These are phyloP conservation scores for Felis chaus DNA, from an alignment of 2,113 vertebrate species.

Conservation along the genomic window DNA sequence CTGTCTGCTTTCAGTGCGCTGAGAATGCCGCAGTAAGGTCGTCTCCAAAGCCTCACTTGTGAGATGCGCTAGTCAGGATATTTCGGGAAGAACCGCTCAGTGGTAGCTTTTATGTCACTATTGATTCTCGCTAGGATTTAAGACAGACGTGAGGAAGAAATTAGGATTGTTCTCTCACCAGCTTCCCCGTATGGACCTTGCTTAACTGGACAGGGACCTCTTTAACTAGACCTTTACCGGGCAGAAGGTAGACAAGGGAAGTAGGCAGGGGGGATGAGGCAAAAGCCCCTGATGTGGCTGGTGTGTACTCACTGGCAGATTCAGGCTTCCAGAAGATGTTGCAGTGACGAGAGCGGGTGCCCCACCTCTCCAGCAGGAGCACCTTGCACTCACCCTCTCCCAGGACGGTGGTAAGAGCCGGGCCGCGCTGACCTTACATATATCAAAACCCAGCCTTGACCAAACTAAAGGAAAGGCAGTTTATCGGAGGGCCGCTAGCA, in stretches of 20 bases:
- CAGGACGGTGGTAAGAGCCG: neutral
- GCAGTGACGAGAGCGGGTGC: neutral
- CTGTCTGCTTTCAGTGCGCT: neutral
- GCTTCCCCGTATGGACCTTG: neutral
- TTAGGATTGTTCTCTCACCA: neutral
- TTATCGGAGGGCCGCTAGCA: neutral
- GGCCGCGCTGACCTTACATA: neutral
- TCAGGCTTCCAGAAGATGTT: neutral
- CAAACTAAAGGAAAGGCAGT: neutral
- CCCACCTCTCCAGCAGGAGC: neutral
- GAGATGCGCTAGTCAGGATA: neutral
- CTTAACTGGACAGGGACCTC: neutral
- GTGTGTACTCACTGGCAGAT: neutral
- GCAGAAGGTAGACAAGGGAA: neutral
- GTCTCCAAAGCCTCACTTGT: neutral
- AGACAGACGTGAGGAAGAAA: neutral
- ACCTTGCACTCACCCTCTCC: neutral
- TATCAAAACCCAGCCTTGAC: neutral
- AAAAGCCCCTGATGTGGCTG: neutral
- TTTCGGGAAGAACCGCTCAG: neutral
- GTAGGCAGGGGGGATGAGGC: neutral
- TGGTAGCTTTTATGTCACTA: neutral
- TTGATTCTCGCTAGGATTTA: neutral
- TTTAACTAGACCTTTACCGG: neutral
- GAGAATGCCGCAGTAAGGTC: neutral